A percentile compares a stretch with the other conserved stretches of the same genome.
Evolutionary conservation across 2,113 vertebrate genomes (phyloP).

Genomic region (Colinus virginianus): DNA sequence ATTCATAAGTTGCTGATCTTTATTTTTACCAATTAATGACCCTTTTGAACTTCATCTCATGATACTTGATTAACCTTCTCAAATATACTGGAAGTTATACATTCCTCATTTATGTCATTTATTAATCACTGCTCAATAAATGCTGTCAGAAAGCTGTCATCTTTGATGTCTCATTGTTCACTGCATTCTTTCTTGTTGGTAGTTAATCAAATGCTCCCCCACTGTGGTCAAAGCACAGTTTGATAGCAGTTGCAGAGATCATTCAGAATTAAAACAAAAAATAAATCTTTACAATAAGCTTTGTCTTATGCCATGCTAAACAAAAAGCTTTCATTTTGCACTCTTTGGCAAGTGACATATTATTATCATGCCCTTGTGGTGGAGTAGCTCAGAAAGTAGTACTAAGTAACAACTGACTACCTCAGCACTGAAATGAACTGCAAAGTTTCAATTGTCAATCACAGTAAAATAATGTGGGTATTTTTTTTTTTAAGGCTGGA

Average conservation of each 20-base stretch:
- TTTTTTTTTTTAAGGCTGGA: background rate
- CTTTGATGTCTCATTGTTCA: conserved; percentile 84
- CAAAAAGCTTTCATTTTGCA: background rate
- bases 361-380: background rate
- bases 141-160: conserved; percentile 82
- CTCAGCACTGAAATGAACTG: conserved; percentile 42
- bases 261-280: conserved; percentile 61
- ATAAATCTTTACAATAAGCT: too few relatives aligned
- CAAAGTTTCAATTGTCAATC: conserved; percentile 29
- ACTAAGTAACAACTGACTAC: conserved; percentile 33
- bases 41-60: conserved; percentile 25
- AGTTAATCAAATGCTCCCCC: conserved; percentile 83
- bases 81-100: conserved; percentile 32
- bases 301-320: background rate
- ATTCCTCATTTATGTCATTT: conserved; percentile 76
- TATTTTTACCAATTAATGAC: conserved; percentile 38
- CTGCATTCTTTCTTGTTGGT: conserved; percentile 78
- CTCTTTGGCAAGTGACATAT: background rate
- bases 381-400: background rate
- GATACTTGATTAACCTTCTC: conserved; percentile 33
- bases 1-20: background rate
- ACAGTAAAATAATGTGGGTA: conserved; percentile 1
- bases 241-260: conserved; percentile 70
- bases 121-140: conserved; percentile 86
- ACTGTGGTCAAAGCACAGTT: conserved; percentile 77